Evolutionary conservation across 2,797 vertebrate species (phyloP).

Genomic region (Mus caroli): DNA sequence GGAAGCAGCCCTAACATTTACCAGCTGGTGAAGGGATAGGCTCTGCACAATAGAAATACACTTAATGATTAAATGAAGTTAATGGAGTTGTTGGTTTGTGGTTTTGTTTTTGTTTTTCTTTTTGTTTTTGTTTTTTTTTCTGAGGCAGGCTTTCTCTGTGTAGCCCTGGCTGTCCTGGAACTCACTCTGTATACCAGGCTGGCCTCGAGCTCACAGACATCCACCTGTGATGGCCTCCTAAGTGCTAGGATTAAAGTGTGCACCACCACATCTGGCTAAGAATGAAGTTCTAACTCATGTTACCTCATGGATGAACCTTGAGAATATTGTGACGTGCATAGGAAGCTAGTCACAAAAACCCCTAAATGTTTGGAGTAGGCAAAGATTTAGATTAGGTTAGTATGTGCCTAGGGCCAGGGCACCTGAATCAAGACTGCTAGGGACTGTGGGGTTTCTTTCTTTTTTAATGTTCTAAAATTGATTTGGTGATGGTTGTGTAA

Average conservation of each 20-base stretch:
- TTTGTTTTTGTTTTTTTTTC: too few species aligned
- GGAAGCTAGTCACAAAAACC: background rate
- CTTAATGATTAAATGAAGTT: background rate
- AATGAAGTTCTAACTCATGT: background rate
- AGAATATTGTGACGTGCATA: background rate
- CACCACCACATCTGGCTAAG: background rate
- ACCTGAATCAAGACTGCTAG: background rate
- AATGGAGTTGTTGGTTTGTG: background rate
- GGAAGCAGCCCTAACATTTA: background rate
- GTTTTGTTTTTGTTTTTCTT: background rate
- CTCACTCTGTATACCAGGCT: background rate
- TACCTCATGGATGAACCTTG: background rate
- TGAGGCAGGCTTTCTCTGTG: background rate
- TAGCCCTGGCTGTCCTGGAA: background rate
- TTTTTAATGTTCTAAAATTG: slow-evolving; percentile 4
- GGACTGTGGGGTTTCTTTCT: background rate
- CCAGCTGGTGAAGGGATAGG: background rate
- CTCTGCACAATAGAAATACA: background rate
- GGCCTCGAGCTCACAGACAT: background rate
- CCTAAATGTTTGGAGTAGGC: background rate
- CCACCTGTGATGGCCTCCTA: background rate
- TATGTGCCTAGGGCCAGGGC: background rate
- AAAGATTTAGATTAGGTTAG: background rate
- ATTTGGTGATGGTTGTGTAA: background rate
- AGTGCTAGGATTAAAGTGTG: background rate